phyloP scores from a whole-genome alignment of 2,113 vertebrate genomes.

The Harpagus bidentatus region DNA sequence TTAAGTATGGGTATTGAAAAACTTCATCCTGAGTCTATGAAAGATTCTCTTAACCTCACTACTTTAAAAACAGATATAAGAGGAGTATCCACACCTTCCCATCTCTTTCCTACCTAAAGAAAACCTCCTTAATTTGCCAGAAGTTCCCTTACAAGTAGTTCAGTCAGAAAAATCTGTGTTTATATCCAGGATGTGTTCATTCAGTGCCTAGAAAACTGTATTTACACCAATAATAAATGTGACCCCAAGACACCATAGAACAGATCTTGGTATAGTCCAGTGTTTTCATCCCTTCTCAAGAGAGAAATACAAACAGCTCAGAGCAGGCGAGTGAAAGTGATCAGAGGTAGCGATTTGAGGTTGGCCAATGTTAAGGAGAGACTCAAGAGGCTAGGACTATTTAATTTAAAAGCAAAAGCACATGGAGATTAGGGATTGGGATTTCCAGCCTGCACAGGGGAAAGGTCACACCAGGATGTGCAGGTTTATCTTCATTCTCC shows the following conservation, averaged over 20 bases:
- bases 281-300: not conserved
- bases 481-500: not conserved
- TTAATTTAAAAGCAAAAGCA: constrained; percentile 34
- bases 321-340: not conserved
- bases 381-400: not conserved
- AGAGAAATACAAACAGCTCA: not conserved
- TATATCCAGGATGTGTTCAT: not conserved
- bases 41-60: not conserved
- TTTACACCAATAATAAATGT: not conserved
- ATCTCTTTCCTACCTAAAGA: not conserved
- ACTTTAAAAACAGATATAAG: not conserved
- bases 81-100: not conserved
- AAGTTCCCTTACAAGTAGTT: not conserved
- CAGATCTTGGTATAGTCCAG: not conserved
- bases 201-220: not conserved
- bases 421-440: not conserved
- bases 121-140: not conserved
- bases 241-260: not conserved
- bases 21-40: not conserved
- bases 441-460: not conserved
- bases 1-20: not conserved
- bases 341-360: not conserved
- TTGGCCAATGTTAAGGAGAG: not conserved
- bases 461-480: not conserved
- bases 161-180: not conserved